Percentiles rank a stretch among this genome's conserved stretches.
phyloP scores from a whole-genome alignment of 2,797 vertebrate genomes.

The Nothura maculosa region DNA sequence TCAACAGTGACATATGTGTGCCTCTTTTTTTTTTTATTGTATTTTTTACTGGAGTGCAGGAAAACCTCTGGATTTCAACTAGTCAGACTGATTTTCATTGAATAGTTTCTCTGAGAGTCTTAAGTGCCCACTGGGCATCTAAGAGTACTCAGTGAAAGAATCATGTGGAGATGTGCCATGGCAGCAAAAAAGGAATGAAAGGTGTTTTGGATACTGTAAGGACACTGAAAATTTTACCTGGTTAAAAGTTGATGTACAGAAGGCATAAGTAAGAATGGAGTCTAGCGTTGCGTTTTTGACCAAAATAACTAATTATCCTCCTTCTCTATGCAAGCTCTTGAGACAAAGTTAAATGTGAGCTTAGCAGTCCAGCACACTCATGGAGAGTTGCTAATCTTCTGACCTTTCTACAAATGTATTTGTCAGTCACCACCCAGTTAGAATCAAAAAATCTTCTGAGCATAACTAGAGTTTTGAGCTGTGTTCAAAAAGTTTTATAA shows the following conservation, averaged over 20 bases:
- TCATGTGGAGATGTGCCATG: neutral
- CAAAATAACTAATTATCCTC: neutral
- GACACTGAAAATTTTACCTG: neutral
- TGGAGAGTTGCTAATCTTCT: neutral
- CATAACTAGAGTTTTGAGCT: neutral
- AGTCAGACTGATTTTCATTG: neutral
- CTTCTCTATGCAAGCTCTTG: neutral
- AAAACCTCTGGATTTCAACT: neutral
- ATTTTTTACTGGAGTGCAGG: neutral
- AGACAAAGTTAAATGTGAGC: neutral
- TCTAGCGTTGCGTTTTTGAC: neutral
- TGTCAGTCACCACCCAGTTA: neutral
- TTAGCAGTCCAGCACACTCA: neutral
- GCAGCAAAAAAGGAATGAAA: constrained; percentile 6
- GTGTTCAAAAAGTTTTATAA: neutral
- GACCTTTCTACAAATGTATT: accelerated
- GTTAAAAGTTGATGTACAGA: neutral
- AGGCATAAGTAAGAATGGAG: neutral
- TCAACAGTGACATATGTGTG: neutral
- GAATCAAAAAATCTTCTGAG: neutral
- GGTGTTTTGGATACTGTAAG: neutral
- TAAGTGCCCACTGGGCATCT: neutral
- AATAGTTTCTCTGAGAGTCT: neutral
- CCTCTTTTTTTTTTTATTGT: accelerated
- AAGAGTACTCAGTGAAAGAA: neutral